Base-by-base conservation (phyloP, 2,113 vertebrate species). In the Elachura formosa region DNA sequence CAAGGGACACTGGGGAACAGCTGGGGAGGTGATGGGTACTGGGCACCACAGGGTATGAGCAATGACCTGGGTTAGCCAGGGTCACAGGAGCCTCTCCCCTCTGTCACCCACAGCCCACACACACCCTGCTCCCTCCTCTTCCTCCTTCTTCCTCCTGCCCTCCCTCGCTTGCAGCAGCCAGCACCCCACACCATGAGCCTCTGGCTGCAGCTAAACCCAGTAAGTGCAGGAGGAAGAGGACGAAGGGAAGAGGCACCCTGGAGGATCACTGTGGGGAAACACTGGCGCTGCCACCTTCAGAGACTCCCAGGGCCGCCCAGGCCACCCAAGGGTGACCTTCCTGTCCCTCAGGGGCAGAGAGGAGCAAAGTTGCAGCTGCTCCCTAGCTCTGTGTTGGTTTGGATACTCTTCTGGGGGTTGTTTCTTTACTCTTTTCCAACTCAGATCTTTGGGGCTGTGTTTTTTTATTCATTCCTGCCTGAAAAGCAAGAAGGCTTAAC, bases 141-240 rank as follows among this genome's bases (percentile, higher is more conserved):
- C 48, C 88, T 88, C 71, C 33, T 75, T 49, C 56, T 64, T 46
- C 6, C 7, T 21, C 12, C 45, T 45, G 55, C 56, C 9, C 80
- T 87, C 62, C 61, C 85, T 76, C 9, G 0, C 85, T 90, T 11
- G 1, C 25, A 3, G 75, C 77, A 66, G 43, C 94, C 87, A 21
- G 52, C 68, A 49, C 82, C 73, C 68, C 6, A 3, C 66, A 72
- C 88, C 93, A 98, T 98, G 98, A 98, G 98, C 97, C 93, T n/a
- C n/a, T n/a, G n/a, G n/a, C n/a, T 98, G 95, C 89, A 83, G 93
- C 98, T 98, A 55, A 97, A 98, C 93, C 98, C 97, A 34, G 97
- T 98, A 96, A 98, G 98, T 97, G 95, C 38, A 49, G 68, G 49
- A 46, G 41, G 17, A 41, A 40, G 33, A 82, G 56, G 40, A 49